phyloP scores from a whole-genome alignment of 2,113 vertebrate genomes.

The Myrmecobius fasciatus region DNA sequence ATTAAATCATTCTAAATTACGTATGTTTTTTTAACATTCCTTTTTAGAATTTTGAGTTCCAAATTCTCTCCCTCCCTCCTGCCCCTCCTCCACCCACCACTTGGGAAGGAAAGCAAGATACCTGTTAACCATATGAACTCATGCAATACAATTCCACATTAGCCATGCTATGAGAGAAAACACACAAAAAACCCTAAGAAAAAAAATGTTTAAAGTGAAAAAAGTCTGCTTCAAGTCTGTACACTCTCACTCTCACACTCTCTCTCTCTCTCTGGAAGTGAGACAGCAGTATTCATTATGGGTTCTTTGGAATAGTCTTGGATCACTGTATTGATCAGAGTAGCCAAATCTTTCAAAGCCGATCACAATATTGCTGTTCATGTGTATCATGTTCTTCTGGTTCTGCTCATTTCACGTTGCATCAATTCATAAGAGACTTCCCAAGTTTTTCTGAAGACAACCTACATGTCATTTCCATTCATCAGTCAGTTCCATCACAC shows the following conservation, averaged over 20 bases:
- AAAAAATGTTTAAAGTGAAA: not conserved
- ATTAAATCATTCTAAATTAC: not conserved
- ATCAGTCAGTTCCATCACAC: not conserved
- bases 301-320: not conserved
- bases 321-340: not conserved
- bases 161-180: not conserved
- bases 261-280: not conserved
- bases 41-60: not conserved
- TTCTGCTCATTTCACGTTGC: not conserved
- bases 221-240: not conserved
- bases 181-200: not conserved
- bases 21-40: not conserved
- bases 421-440: not conserved
- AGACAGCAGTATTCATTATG: not conserved
- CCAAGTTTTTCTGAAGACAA: not conserved
- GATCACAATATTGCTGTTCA: not conserved
- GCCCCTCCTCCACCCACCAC: not conserved
- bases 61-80: not conserved
- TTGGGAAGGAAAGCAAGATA: not conserved
- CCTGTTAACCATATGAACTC: not conserved
- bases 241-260: no score
- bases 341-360: not conserved
- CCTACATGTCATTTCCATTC: not conserved
- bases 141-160: not conserved
- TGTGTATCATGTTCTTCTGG: not conserved